Evolutionary conservation across 2,888 invertebrate genomes (phyloP).

Genomic region (Metellina segmentata): DNA sequence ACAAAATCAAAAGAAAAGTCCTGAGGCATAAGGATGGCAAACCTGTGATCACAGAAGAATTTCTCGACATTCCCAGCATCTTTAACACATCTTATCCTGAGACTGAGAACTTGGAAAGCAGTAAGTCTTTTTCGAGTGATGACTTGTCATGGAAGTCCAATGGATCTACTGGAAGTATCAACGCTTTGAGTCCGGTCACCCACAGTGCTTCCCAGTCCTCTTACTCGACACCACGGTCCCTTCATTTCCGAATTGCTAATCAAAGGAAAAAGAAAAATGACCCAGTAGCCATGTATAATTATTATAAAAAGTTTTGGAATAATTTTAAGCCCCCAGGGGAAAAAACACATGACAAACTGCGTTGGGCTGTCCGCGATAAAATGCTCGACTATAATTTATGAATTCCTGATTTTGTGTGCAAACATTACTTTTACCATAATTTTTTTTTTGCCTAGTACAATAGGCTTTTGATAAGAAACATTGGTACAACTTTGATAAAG

Average conservation of each 20-base stretch:
- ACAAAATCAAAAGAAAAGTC: slow-evolving; percentile 65
- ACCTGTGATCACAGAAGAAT: slow-evolving; percentile 58
- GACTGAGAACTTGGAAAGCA: background rate
- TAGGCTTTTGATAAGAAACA: too few species aligned
- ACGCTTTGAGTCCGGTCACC: slow-evolving; percentile 34
- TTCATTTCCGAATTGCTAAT: background rate
- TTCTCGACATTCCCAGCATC: slow-evolving; percentile 56
- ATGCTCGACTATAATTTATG: slow-evolving; percentile 64
- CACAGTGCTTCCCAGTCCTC: slow-evolving; percentile 41
- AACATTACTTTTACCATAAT: too few species aligned
- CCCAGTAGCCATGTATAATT: slow-evolving; percentile 69
- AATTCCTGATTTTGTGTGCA: background rate
- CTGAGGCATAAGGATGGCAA: slow-evolving; percentile 49
- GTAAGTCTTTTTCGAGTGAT: slow-evolving; percentile 59
- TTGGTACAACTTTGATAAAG: too few species aligned
- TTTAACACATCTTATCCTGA: slow-evolving; percentile 60
- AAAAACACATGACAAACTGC: slow-evolving; percentile 61
- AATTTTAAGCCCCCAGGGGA: slow-evolving; percentile 66
- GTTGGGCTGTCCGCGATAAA: slow-evolving; percentile 70
- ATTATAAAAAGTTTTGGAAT: slow-evolving; percentile 70
- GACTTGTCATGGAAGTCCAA: slow-evolving; percentile 62
- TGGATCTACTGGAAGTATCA: slow-evolving; percentile 50
- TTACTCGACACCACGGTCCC: slow-evolving; percentile 34
- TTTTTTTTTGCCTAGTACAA: too few species aligned
- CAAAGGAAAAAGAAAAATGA: slow-evolving; percentile 64